Evolutionary conservation across 2,888 invertebrate species (phyloP), one percentile per base, ranked within the genome.

Genomic region (Drosophila differens): DNA sequence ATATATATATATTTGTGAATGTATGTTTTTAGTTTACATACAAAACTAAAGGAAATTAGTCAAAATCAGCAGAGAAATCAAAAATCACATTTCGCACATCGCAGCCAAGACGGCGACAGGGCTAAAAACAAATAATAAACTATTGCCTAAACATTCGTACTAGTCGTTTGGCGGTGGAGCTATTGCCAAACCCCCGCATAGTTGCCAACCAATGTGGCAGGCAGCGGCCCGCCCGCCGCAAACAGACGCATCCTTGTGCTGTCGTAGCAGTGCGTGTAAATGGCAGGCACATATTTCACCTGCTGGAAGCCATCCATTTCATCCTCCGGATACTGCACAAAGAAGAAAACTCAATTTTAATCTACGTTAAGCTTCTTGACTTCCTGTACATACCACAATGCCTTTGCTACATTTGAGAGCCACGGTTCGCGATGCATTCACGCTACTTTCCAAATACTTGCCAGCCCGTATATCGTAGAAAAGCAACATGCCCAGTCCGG

Each of bases 181-280:
- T 93, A 98, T 94, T 97, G 97, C 98, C 98, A 99, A 74, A 99
- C 94, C 41, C 97, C 98, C 35, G 98, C 98, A 94, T 99, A 99
- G 94, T 98, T 98, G 65, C 99, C 99, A 77, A 97, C 96, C 41
- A 98, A 94, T 63, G 97, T 97, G 4, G 98, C 97, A 33, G 98
- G 98, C 64, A 99, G 94, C 1, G 99, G 99, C 0, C 99, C 99
- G 12, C 99, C 99, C 14, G 98, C 99, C 0, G 98, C 97, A 94
- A 99, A 99, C 47, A 99, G 95, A 67, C 98, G 94, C 19, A 98
- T 98, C 19, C 98, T 98, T 78, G 97, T 97, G 83, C 96, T 95
- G 93, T 99, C 98, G 93, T 98, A 99, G 94, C 98, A 98, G 93
- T 99, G 99, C 3, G 99, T 98, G 94, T 99, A 99, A 90, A 99